Base-by-base conservation (phyloP, 1,140 invertebrate genomes). In the Lordiphosa collinella region DNA sequence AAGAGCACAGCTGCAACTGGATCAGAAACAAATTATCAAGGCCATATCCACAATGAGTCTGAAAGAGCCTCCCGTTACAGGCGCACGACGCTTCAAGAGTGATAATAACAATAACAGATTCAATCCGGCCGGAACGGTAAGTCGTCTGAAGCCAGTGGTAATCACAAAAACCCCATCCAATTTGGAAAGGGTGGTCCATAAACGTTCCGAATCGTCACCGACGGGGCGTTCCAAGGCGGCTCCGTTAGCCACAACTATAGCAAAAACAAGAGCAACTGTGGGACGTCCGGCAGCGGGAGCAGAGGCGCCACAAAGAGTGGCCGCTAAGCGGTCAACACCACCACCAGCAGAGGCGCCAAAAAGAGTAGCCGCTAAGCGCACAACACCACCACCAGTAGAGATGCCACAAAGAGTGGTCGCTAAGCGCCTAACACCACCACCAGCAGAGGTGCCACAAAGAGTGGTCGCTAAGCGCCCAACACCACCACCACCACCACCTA, bases 91-190 rank as follows among this genome's bases (percentile, higher is more conserved):
- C 12, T 2, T 38, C 11, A 37, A 10, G 16, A 82, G 56, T 41
- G 76, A 79, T 44, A 70, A 46, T 43, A 79, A 79, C 40, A 74
- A 80, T 29, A 75, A 75, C 13, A 80, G 75, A 55, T 82, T 58
- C 1, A 61, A 25, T 22, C 22, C 62, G 1, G 11, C 55, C 1
- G 43, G 64, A 6, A 32, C 41, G 2, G 49, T 44, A 0, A 79
- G 67, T 43, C 66, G 66, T 25, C 35, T 80, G 0, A 82, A 67
- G 32, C 76, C 76, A 0, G 71, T 80, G 48, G 36, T 80, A 4
- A 75, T 67, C 8, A 43, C 54, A 25, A 80, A 80, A 13, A 67
- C 76, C 9, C 76, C 76, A 18, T 53, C 58, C 8, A 48, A 12
- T 4, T 32, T 6, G 44, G 63, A 50, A 14, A 62, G 12, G 34